Evolutionary conservation across 2,113 vertebrate genomes (phyloP), one percentile per base, ranked within the genome.

Genomic region (Thalassoma bifasciatum): DNA sequence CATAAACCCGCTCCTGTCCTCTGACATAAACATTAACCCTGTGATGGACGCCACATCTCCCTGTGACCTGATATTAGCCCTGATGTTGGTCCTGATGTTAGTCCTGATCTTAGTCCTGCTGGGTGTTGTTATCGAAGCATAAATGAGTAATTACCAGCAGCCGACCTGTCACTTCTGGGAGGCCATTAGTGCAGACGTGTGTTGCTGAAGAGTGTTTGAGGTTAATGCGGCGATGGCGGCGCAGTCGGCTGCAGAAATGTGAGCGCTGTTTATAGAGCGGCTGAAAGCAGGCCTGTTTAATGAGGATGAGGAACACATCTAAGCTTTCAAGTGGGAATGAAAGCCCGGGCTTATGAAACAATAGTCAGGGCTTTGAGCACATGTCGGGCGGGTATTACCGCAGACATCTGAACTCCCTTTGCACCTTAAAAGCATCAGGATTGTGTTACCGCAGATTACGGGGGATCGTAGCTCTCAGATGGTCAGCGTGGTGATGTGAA

Each of bases 301-400:
- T 66, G 65, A 84, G 77, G 36, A 44, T 26, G 68, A 85, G 63
- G 60, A 66, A 60, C 78, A 71, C 72, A 40, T 77, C 66, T 79
- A 30, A 85, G 88, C 88, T 75, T 63, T 87, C 71, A 57, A 80
- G 83, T 74, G 82, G 73, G 83, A 84, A 68, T 70, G 75, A 72
- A 86, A 85, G 38, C 70, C 49, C 0, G 9, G 64, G 76, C 73
- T 86, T 70, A 62, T 65, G 67, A 81, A 84, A 84, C 78, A 84
- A 89, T 73, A 78, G 86, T 57, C 59, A 21, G 67, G 66, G 68
- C 69, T 85, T 66, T 74, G 60, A 82, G 73, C 81, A 75, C 76
- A 76, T 84, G 77, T 72, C 19, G 11, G 65, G 23, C 38, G 67
- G 51, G 37, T 63, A 58, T 82, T 77, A 77, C 44, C 22, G 57